These are phyloP conservation scores for Protosalanx chinensis DNA, from an alignment of 2,797 vertebrate species.

Conservation along the genomic window DNA sequence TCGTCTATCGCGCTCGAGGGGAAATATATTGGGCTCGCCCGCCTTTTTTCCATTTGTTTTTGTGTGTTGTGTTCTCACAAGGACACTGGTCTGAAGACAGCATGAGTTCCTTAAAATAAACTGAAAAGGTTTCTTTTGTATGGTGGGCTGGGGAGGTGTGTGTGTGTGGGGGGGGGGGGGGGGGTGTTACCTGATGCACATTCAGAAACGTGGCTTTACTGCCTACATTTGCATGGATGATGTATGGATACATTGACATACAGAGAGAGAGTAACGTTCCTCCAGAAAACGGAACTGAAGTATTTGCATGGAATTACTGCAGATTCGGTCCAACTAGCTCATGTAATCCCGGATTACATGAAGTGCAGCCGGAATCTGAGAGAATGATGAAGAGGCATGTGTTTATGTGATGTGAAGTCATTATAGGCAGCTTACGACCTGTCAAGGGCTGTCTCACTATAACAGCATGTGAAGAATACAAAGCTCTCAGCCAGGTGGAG, in stretches of 20 bases:
- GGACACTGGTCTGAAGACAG: constrained; percentile 20
- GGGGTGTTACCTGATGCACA: constrained; percentile 33
- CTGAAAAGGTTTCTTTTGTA: constrained; percentile 35
- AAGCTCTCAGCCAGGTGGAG: not conserved
- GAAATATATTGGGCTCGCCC: not conserved
- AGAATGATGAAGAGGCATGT: constrained; percentile 48
- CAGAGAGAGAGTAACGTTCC: constrained; percentile 10
- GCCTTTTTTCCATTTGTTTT: not conserved
- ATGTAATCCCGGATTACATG: constrained; percentile 63
- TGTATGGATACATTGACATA: constrained; percentile 11
- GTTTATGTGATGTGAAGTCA: constrained; percentile 33
- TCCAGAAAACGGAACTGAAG: constrained; percentile 20
- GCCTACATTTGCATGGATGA: constrained; percentile 29
- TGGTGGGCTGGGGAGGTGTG: constrained; percentile 26
- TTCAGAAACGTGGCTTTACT: constrained; percentile 1
- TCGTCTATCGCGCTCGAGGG: not conserved
- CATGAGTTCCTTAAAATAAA: constrained; percentile 38
- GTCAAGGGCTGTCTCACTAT: not conserved
- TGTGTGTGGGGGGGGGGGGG: no score
- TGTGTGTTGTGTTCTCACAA: not conserved
- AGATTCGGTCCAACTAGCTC: constrained; percentile 29
- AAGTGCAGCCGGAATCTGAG: not conserved
- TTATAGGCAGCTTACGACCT: not conserved
- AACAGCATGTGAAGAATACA: not conserved
- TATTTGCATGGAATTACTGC: constrained; percentile 12